phyloP scores from a whole-genome alignment of 2,113 vertebrate genomes.

The Mesoclemmys tuberculata region DNA sequence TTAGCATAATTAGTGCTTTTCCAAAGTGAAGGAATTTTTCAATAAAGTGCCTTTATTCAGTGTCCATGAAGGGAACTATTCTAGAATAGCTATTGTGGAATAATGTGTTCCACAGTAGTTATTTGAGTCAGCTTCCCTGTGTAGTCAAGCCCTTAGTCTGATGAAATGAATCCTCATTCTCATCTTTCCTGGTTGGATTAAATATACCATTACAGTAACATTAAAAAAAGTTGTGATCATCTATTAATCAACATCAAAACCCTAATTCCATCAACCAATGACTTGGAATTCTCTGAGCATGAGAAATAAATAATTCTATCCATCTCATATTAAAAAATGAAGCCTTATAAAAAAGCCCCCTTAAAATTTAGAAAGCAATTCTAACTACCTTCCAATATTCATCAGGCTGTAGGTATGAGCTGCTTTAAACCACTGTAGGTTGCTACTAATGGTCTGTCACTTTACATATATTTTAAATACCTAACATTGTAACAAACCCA shows the following conservation, averaged over 20 bases:
- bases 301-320: neutral
- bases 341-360: neutral
- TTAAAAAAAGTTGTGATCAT: neutral
- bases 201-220: neutral
- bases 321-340: neutral
- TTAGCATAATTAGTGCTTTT: neutral
- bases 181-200: neutral
- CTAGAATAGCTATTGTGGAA: neutral
- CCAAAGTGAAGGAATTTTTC: neutral
- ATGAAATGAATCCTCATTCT: neutral
- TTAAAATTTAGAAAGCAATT: neutral
- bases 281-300: neutral
- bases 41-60: neutral
- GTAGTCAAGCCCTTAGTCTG: neutral
- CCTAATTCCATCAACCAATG: neutral
- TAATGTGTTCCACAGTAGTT: fast-evolving
- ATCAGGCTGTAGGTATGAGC: neutral
- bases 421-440: neutral
- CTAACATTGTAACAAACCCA: neutral
- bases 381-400: neutral
- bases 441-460: neutral
- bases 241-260: neutral
- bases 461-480: neutral
- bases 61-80: neutral
- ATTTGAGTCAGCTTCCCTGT: neutral